A percentile compares a stretch with the other conserved stretches of the same genome.
These are phyloP conservation scores for Gryon sp. DNA, from an alignment of 1,140 invertebrate species.

Conservation along the genomic window DNA sequence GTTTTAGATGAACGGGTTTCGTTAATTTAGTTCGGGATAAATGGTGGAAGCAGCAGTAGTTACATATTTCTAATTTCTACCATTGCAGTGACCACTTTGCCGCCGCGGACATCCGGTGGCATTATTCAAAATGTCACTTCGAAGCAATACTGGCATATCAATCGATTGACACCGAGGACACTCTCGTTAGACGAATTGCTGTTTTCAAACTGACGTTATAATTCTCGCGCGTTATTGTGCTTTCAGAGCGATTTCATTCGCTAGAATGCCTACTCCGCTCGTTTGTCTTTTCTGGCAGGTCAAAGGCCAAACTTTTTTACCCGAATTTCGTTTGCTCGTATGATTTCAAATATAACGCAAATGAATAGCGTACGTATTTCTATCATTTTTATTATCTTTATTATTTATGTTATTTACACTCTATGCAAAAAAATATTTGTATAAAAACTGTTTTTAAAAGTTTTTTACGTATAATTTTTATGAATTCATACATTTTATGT, in stretches of 20 bases:
- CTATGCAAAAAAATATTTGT: no score
- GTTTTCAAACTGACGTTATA: slow-evolving; percentile 50
- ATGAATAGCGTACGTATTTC: no score
- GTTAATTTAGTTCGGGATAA: no score
- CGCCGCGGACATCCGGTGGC: slow-evolving; percentile 21
- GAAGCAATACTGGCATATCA: slow-evolving; percentile 43
- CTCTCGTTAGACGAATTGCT: slow-evolving; percentile 55
- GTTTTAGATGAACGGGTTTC: no score
- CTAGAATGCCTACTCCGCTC: neutral
- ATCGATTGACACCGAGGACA: slow-evolving; percentile 58
- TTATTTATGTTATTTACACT: no score
- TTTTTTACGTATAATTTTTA: no score
- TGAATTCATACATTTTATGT: no score
- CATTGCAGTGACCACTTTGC: slow-evolving; percentile 29
- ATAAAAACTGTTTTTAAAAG: no score
- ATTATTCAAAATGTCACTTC: slow-evolving; percentile 52
- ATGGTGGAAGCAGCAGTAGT: neutral
- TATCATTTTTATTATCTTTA: no score
- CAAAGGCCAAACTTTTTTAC: neutral
- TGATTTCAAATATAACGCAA: neutral
- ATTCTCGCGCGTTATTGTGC: slow-evolving; percentile 35
- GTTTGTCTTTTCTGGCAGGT: slow-evolving; percentile 6
- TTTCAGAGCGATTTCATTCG: slow-evolving; percentile 34
- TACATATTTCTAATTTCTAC: slow-evolving; percentile 15
- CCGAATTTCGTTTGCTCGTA: neutral